A percentile compares a stretch with the other conserved stretches of the same genome.
phyloP scores from a whole-genome alignment of 2,113 vertebrate species.

The Scalopus aquaticus region DNA sequence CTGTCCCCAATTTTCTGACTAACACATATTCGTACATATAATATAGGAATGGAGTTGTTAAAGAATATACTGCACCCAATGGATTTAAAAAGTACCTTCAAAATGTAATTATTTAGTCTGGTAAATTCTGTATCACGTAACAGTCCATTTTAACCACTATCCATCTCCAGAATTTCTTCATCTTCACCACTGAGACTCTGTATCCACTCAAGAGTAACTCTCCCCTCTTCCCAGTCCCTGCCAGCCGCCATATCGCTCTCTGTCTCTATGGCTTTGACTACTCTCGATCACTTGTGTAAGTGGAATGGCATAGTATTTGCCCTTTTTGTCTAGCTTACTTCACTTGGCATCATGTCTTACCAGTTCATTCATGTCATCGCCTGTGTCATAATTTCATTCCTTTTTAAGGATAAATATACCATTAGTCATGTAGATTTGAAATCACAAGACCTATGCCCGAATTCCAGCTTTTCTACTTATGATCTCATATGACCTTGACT shows the following conservation, averaged over 20 bases:
- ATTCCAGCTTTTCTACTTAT: not conserved
- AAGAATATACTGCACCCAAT: not conserved
- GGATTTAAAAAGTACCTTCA: not conserved
- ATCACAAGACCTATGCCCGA: not conserved
- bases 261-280: not conserved
- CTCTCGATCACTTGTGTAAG: not conserved
- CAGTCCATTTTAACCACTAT: not conserved
- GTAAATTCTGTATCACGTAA: not conserved
- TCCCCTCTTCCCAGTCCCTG: not conserved
- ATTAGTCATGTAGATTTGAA: not conserved
- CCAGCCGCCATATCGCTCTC: not conserved
- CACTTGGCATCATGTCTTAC: not conserved
- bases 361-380: not conserved
- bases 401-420: not conserved
- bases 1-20: not conserved
- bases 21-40: not conserved
- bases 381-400: not conserved
- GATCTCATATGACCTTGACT: conserved; percentile 51
- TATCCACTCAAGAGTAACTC: not conserved
- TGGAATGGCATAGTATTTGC: not conserved
- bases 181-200: not conserved
- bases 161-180: not conserved
- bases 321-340: not conserved
- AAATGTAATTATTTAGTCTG: not conserved
- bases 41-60: not conserved